These are phyloP conservation scores for Brachionus paranguensis DNA, from an alignment of 1,140 invertebrate genomes.

Conservation along the genomic window DNA sequence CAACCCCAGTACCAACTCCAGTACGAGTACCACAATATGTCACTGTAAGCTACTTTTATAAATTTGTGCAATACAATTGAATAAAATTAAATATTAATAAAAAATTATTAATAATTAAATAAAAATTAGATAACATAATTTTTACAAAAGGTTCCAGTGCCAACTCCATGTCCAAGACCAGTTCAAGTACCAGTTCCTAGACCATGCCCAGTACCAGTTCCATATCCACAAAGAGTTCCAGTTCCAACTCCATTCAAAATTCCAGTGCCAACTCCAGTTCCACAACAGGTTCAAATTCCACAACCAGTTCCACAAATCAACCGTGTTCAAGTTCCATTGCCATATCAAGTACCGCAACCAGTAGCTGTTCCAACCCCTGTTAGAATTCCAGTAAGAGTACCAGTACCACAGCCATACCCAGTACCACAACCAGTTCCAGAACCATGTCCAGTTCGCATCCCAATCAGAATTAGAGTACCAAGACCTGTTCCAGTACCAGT, in stretches of 20 bases:
- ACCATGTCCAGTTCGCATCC: neutral
- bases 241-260: neutral
- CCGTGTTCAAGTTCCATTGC: neutral
- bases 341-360: neutral
- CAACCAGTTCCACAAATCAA: neutral
- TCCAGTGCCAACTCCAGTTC: neutral
- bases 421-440: conserved; percentile 15
- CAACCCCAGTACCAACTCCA: neutral
- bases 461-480: conserved; percentile 24
- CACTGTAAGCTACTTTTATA: neutral
- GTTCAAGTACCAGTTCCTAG: neutral
- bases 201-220: neutral
- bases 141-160: neutral
- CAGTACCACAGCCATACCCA: conserved; percentile 9
- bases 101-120: too few species aligned
- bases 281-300: neutral
- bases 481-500: conserved; percentile 2
- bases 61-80: neutral
- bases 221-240: neutral
- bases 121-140: too few species aligned
- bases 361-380: neutral
- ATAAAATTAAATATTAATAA: too few species aligned
- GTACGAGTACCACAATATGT: neutral
- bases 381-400: conserved; percentile 11
- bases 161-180: neutral